Conservation (phyloP, 1,140 invertebrate genomes). For the Pachyrhynchus sulphureomaculatus region DNA sequence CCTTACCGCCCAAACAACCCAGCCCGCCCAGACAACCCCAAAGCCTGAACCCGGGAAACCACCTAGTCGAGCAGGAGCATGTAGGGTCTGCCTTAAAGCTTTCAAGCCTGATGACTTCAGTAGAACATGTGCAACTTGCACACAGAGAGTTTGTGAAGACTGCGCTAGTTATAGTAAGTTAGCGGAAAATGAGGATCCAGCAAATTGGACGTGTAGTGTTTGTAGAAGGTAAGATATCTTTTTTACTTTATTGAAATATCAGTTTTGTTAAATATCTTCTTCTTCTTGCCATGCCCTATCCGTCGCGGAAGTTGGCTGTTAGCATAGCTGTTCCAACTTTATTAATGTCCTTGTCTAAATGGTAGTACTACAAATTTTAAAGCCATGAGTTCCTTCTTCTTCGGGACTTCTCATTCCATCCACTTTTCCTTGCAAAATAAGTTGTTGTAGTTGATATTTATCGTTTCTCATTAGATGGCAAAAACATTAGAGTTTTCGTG, state of each 20-base stretch:
- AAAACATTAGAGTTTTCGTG: too few relatives aligned
- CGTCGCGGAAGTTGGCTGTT: too few relatives aligned
- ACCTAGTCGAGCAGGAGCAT: slow-evolving; percentile 70
- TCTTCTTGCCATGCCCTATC: too few relatives aligned
- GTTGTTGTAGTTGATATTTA: too few relatives aligned
- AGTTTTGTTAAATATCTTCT: too few relatives aligned
- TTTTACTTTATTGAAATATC: background rate
- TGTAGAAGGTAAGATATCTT: slow-evolving; percentile 43
- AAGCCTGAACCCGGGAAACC: slow-evolving; percentile 69
- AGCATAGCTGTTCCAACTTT: too few relatives aligned
- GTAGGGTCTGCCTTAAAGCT: slow-evolving; percentile 82
- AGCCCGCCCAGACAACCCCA: slow-evolving; percentile 45
- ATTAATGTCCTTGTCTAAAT: too few relatives aligned
- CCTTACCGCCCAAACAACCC: slow-evolving; percentile 44
- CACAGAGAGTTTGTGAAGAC: slow-evolving; percentile 87
- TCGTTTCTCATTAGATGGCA: too few relatives aligned
- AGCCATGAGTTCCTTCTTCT: too few relatives aligned
- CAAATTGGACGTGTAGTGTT: slow-evolving; percentile 49
- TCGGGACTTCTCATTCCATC: too few relatives aligned
- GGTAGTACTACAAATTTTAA: too few relatives aligned
- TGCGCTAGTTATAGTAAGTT: slow-evolving; percentile 86
- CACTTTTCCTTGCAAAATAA: too few relatives aligned
- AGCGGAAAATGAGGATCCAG: slow-evolving; percentile 71
- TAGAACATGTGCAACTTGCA: slow-evolving; percentile 82
- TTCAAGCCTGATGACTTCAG: slow-evolving; percentile 83